Conservation (phyloP, 2,797 vertebrate genomes). For the Chiroxiphia lanceolata region DNA sequence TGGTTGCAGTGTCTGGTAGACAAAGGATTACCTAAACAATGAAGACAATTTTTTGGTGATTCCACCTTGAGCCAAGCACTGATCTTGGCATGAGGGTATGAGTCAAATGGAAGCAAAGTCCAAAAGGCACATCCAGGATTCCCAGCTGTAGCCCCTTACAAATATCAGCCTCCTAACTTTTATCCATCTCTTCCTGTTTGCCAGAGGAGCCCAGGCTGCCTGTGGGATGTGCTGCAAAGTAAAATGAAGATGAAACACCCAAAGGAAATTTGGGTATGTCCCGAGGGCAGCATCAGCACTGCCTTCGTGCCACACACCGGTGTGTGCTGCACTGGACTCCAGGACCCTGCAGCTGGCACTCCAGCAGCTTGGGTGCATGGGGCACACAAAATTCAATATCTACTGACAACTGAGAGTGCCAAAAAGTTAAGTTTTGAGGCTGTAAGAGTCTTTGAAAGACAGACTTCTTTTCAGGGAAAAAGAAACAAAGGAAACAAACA, state of each 20-base stretch:
- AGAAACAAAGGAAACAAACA: neutral
- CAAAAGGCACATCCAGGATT: neutral
- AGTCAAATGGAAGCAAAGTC: neutral
- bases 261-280: neutral
- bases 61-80: neutral
- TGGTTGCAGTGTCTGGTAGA: neutral
- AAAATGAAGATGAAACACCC: neutral
- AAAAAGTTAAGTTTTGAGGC: neutral
- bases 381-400: neutral
- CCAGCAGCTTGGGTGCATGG: neutral
- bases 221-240: neutral
- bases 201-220: neutral
- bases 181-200: neutral
- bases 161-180: neutral
- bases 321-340: accelerated
- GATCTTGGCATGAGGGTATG: no score
- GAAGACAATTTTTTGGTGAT: neutral
- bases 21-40: neutral
- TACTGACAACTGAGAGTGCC: neutral
- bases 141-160: neutral
- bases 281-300: neutral
- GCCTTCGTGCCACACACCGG: neutral
- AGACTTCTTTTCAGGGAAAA: neutral
- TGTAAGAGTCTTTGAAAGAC: neutral
- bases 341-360: neutral